Conservation (phyloP, 1,140 invertebrate genomes). For the Paralvinella palmiformis region DNA sequence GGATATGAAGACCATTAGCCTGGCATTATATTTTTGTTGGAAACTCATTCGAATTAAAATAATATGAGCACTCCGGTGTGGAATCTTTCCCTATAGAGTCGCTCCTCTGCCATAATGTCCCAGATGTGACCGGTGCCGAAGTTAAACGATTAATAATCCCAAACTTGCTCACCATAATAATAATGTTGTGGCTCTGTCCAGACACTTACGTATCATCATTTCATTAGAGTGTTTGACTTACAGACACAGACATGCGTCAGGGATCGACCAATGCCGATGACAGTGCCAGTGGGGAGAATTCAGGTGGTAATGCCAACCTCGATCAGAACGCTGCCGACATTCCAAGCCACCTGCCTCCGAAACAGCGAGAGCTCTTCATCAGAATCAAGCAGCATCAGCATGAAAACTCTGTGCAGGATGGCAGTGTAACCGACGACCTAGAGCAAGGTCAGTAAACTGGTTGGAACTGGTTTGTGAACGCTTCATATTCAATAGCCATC, state of each 20-base stretch:
- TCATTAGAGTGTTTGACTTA: no score
- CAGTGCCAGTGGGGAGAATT: constrained; percentile 12
- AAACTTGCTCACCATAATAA: background rate
- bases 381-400: constrained; percentile 65
- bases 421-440: background rate
- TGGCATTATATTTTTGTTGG: no score
- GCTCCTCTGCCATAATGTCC: no score
- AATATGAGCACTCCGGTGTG: no score
- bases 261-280: background rate
- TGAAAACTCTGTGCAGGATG: constrained; percentile 35
- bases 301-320: constrained; percentile 2
- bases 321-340: constrained; percentile 28
- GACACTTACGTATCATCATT: no score
- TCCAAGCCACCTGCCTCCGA: constrained; percentile 59
- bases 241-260: background rate
- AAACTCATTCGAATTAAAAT: no score
- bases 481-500: background rate
- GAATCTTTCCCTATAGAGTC: no score
- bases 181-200: background rate
- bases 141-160: no score
- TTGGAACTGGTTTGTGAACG: background rate
- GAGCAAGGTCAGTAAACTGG: background rate
- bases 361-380: constrained; percentile 62
- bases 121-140: no score
- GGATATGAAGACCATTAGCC: no score